phyloP scores from a whole-genome alignment of 2,113 vertebrate species.

The Anoura caudifer region DNA sequence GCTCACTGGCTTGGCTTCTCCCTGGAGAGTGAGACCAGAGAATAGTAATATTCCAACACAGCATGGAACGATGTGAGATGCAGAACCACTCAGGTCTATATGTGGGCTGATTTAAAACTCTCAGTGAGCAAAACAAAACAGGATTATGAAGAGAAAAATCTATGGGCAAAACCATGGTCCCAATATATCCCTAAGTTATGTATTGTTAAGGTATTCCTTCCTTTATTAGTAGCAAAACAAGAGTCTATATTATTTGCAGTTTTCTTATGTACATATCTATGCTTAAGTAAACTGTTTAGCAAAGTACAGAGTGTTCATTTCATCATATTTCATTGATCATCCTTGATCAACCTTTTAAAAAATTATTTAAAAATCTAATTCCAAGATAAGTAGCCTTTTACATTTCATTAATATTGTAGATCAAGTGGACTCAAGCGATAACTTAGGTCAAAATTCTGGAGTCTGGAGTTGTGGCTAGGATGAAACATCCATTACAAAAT shows the following conservation, averaged over 20 bases:
- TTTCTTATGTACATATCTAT: background rate
- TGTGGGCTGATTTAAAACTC: background rate
- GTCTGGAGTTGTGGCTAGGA: background rate
- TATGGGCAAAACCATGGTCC: background rate
- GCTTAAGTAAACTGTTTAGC: background rate
- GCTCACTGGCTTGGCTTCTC: background rate
- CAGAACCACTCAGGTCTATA: background rate
- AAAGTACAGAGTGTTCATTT: background rate
- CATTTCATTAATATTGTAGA: background rate
- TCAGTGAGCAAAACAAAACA: background rate
- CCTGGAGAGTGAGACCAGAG: background rate
- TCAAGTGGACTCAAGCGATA: background rate
- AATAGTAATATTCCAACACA: background rate
- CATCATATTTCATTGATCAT: background rate
- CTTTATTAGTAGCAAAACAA: slow-evolving; percentile 4
- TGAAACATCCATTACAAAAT: background rate
- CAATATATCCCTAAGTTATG: background rate
- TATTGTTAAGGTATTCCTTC: background rate
- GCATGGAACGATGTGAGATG: background rate
- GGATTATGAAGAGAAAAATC: background rate
- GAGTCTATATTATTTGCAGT: background rate
- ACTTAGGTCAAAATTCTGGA: background rate
- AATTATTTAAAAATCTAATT: background rate
- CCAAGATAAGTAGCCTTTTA: background rate
- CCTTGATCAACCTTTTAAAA: background rate